Evolutionary conservation across 2,113 vertebrate genomes (phyloP).

Genomic region (Spizaetus ornatus): DNA sequence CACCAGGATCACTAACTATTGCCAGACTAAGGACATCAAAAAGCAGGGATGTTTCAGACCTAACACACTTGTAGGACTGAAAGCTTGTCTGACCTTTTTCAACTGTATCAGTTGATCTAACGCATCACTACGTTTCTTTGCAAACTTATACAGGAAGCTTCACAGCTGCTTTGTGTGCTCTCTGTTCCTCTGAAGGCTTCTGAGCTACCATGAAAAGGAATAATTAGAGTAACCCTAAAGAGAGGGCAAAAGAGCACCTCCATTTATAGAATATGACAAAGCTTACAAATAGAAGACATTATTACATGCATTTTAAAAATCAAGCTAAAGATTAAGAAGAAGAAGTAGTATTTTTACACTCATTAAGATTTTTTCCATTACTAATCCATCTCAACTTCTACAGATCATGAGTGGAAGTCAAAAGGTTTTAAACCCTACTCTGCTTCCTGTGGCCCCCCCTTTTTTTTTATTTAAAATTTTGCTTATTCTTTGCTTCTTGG

Average conservation of each 20-base stretch:
- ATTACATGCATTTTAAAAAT: background rate
- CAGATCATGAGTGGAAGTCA: background rate
- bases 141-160: background rate
- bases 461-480: background rate
- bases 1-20: background rate
- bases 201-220: background rate
- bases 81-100: background rate
- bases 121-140: background rate
- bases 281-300: background rate
- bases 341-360: background rate
- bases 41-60: background rate
- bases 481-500: background rate
- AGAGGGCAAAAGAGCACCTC: background rate
- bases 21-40: background rate
- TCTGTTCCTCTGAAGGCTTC: background rate
- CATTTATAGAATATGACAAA: background rate
- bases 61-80: background rate
- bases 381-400: background rate
- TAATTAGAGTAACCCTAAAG: background rate
- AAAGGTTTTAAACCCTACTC: background rate
- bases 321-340: background rate
- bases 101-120: background rate
- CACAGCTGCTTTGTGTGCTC: background rate
- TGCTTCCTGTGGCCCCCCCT: fast-evolving
- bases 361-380: background rate